These are phyloP conservation scores for Epistrophe eligans DNA, from an alignment of 2,888 invertebrate species.

Conservation along the genomic window DNA sequence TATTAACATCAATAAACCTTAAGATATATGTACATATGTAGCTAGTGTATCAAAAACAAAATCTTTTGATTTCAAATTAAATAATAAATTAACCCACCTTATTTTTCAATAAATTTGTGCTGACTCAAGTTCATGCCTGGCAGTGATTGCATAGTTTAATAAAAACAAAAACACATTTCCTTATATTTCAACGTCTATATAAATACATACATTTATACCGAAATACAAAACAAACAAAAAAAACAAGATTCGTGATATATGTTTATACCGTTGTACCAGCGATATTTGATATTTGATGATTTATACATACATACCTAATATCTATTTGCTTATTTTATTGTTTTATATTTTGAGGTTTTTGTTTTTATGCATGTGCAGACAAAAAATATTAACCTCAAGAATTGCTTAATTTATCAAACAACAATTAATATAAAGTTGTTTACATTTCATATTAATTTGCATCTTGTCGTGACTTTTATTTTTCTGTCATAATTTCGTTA, in stretches of 20 bases:
- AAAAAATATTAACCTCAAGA: conserved; percentile 14
- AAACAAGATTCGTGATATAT: conserved; percentile 1
- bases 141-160: conserved; percentile 9
- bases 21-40: background rate
- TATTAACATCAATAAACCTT: background rate
- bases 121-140: background rate
- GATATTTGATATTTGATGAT: conserved; percentile 24
- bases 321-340: background rate
- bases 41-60: background rate
- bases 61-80: background rate
- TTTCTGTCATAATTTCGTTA: conserved; percentile 11
- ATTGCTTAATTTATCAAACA: conserved; percentile 15
- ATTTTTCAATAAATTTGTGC: background rate
- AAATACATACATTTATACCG: background rate
- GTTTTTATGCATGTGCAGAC: background rate
- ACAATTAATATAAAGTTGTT: conserved; percentile 19
- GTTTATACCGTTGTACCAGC: background rate
- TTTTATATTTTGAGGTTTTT: background rate
- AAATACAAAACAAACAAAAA: background rate
- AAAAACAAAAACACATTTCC: conserved; percentile 17
- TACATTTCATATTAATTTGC: conserved; percentile 1
- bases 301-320: no score
- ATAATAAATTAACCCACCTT: background rate
- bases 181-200: background rate
- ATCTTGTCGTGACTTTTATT: background rate